A percentile compares a stretch with the other conserved stretches of the same genome.
Conservation (phyloP, 64 coral and sea anemone genomes). For the Orbicella faveolata region DNA sequence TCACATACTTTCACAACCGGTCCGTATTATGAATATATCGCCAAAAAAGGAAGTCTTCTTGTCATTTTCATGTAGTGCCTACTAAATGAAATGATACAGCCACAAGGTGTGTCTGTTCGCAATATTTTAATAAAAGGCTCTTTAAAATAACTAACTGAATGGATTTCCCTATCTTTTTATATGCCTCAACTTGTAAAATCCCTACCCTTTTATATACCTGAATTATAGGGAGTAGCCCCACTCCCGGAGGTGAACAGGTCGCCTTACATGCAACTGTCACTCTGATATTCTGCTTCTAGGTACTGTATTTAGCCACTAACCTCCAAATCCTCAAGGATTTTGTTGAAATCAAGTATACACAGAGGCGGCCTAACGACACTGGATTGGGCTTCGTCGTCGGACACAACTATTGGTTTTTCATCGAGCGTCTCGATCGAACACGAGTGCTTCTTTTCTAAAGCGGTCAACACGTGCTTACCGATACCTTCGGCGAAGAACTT, state of each 20-base stretch:
- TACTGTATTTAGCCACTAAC: neutral
- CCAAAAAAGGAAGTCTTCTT: too few relatives aligned
- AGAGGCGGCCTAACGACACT: neutral
- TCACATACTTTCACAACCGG: too few relatives aligned
- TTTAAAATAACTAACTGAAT: too few relatives aligned
- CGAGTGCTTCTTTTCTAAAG: neutral
- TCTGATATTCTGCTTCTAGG: neutral
- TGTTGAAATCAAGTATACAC: neutral
- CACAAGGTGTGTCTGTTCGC: too few relatives aligned
- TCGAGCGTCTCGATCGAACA: neutral
- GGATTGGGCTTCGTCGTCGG: neutral
- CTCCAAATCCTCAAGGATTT: neutral
- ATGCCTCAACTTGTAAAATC: too few relatives aligned
- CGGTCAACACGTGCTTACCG: neutral
- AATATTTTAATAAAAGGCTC: too few relatives aligned
- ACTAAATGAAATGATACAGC: too few relatives aligned
- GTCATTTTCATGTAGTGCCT: too few relatives aligned
- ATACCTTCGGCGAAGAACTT: conserved; percentile 3
- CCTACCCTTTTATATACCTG: too few relatives aligned
- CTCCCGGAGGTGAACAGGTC: neutral
- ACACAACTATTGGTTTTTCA: neutral
- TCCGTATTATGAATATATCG: too few relatives aligned
- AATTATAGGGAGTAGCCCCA: neutral
- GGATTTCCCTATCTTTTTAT: too few relatives aligned
- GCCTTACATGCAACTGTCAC: too few relatives aligned